A percentile compares a stretch with the other conserved stretches of the same genome.
Evolutionary conservation across 2,113 vertebrate species (phyloP).

Genomic region (Cromileptes altivelis): DNA sequence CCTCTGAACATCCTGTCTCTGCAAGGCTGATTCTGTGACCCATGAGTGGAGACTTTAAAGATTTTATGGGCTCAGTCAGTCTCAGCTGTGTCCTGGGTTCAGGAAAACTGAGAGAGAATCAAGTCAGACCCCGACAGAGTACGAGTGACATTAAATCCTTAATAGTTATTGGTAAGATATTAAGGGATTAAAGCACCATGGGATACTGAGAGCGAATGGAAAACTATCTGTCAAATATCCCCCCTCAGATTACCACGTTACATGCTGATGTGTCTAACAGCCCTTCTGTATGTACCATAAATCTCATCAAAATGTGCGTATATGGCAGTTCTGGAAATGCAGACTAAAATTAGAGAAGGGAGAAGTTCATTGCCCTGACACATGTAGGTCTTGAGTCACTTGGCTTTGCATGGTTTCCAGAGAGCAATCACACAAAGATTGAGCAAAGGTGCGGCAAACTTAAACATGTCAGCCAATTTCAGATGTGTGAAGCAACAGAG

Average conservation of each 20-base stretch:
- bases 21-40: conserved; percentile 62
- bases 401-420: conserved; percentile 55
- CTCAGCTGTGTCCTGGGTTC: conserved; percentile 51
- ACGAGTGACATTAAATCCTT: conserved; percentile 78
- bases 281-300: conserved; percentile 49
- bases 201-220: conserved; percentile 59
- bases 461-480: conserved; percentile 82
- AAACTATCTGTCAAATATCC: conserved; percentile 74
- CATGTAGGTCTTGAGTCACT: conserved; percentile 80
- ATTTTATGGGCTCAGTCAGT: conserved; percentile 71
- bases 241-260: conserved; percentile 72
- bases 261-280: conserved; percentile 66
- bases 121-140: conserved; percentile 54
- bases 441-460: conserved; percentile 79
- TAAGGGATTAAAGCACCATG: conserved; percentile 76
- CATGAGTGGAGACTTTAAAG: conserved; percentile 68
- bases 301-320: conserved; percentile 72
- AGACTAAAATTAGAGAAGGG: conserved; percentile 57
- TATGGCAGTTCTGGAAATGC: conserved; percentile 63
- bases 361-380: conserved; percentile 77
- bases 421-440: conserved; percentile 61
- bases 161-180: conserved; percentile 82
- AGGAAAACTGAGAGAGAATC: conserved; percentile 63
- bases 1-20: conserved; percentile 55
- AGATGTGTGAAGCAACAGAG: conserved; percentile 81